Conservation (phyloP, 2,888 invertebrate genomes). For the Drosophila recens region DNA sequence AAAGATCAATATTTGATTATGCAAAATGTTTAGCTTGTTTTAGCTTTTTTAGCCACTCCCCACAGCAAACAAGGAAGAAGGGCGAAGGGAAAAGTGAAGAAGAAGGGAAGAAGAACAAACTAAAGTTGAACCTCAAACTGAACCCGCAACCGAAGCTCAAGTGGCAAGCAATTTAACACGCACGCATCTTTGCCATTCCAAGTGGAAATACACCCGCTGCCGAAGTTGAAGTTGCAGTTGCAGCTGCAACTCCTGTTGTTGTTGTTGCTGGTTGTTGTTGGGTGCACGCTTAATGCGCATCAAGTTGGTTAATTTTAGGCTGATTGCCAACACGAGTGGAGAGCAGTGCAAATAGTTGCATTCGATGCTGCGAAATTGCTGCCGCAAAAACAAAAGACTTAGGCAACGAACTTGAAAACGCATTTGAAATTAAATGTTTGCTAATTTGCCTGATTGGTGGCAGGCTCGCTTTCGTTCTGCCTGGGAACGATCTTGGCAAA, state of each 20-base stretch:
- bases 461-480: conserved; percentile 49
- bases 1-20: conserved; percentile 68
- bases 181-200: conserved; percentile 47
- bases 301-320: conserved; percentile 75
- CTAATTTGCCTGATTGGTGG: conserved; percentile 75
- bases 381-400: conserved; percentile 64
- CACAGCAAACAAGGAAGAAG: conserved; percentile 7
- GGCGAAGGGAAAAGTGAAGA: not conserved
- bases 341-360: conserved; percentile 55
- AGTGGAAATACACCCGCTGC: conserved; percentile 50
- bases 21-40: conserved; percentile 49
- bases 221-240: not conserved
- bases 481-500: conserved; percentile 8
- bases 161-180: conserved; percentile 57
- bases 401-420: conserved; percentile 71
- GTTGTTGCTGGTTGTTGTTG: conserved; percentile 8
- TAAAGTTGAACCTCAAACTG: conserved; percentile 10
- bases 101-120: conserved; percentile 7
- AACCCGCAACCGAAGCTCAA: conserved; percentile 25
- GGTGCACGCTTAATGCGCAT: conserved; percentile 65
- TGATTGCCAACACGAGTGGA: conserved; percentile 70
- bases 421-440: conserved; percentile 75
- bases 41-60: conserved; percentile 38
- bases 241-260: conserved; percentile 9
- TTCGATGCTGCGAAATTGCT: conserved; percentile 24